Conservation (phyloP, 2,113 vertebrate genomes). For the Gambusia holbrooki region DNA sequence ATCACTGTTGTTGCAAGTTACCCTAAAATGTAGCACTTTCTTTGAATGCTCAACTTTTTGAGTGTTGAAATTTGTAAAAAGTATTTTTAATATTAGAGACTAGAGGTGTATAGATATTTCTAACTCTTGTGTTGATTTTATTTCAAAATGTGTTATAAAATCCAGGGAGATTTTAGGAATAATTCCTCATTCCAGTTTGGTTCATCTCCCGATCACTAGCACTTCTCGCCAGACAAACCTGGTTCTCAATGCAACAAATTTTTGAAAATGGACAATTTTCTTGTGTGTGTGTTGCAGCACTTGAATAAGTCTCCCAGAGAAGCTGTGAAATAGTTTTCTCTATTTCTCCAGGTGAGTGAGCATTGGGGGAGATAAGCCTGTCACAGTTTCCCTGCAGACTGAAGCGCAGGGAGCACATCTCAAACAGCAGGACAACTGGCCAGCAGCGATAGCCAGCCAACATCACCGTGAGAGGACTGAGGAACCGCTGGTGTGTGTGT, state of each 20-base stretch:
- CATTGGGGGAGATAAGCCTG: slow-evolving; percentile 67
- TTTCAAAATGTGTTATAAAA: not conserved
- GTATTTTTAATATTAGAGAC: too few relatives aligned
- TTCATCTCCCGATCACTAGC: slow-evolving; percentile 1
- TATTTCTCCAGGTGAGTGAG: slow-evolving; percentile 69
- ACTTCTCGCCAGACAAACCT: slow-evolving; percentile 3
- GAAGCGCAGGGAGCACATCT: slow-evolving; percentile 63
- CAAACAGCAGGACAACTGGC: slow-evolving; percentile 64
- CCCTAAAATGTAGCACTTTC: too few relatives aligned
- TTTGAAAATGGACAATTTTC: slow-evolving; percentile 25
- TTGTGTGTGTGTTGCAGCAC: slow-evolving; percentile 38
- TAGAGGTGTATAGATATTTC: too few relatives aligned
- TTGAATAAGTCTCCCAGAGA: slow-evolving; percentile 30
- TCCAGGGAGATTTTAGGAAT: not conserved
- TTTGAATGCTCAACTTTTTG: too few relatives aligned
- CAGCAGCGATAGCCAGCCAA: slow-evolving; percentile 66
- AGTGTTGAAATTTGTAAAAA: too few relatives aligned
- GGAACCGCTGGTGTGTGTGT: not conserved
- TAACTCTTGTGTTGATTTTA: too few relatives aligned
- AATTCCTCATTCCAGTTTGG: not conserved
- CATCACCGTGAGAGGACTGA: slow-evolving; percentile 50
- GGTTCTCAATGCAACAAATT: slow-evolving; percentile 28
- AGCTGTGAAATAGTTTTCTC: slow-evolving; percentile 21
- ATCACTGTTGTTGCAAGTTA: too few relatives aligned
- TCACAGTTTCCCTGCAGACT: slow-evolving; percentile 62